Evolutionary conservation across 2,113 vertebrate species (phyloP).

Genomic region (Oenanthe melanoleuca): DNA sequence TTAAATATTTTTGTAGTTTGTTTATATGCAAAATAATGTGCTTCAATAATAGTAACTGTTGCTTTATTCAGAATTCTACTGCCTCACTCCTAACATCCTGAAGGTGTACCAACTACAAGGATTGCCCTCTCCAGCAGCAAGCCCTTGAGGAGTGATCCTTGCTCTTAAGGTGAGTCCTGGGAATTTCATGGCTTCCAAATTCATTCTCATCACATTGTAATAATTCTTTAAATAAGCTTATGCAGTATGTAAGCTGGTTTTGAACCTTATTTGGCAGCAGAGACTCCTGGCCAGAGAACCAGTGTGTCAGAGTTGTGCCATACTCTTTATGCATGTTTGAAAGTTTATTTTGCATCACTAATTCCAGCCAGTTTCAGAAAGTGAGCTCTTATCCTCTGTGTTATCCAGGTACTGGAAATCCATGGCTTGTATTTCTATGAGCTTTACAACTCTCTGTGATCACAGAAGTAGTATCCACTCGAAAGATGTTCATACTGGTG

Average conservation of each 20-base stretch:
- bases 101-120: fast-evolving
- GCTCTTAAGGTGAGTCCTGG: background rate
- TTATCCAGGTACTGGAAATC: background rate
- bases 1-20: background rate
- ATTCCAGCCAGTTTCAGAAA: background rate
- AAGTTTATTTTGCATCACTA: background rate
- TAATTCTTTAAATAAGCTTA: background rate
- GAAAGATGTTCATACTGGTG: background rate
- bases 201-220: background rate
- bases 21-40: background rate
- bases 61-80: background rate
- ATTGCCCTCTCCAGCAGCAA: background rate
- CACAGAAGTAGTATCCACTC: background rate
- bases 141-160: background rate
- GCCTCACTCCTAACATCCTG: fast-evolving
- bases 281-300: background rate
- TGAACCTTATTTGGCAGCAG: background rate
- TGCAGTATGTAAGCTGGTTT: background rate
- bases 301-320: background rate
- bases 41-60: background rate
- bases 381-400: background rate
- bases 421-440: background rate
- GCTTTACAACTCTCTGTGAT: background rate
- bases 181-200: background rate
- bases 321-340: background rate